Evolutionary conservation across 2,888 invertebrate genomes (phyloP).

Genomic region (Sesamia inferens): DNA sequence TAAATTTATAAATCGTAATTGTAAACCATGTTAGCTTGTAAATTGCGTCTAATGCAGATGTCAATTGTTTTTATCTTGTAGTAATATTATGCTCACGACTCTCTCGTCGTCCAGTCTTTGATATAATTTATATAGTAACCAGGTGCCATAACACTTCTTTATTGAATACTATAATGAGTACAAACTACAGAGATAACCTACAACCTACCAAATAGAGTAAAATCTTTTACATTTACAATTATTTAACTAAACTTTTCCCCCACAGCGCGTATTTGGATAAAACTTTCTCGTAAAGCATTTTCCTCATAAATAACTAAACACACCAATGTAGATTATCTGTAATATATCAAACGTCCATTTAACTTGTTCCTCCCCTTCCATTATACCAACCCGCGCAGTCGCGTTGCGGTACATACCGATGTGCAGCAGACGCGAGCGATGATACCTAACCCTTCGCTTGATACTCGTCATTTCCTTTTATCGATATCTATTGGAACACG

Average conservation of each 20-base stretch:
- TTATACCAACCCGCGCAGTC: constrained; percentile 27
- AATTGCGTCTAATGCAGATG: not conserved
- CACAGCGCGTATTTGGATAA: constrained; percentile 14
- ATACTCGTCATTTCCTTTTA: not conserved
- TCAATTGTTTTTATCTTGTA: not conserved
- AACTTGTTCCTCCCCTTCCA: constrained; percentile 39
- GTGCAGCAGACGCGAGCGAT: constrained; percentile 25
- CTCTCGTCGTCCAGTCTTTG: not conserved
- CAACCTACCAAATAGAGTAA: not conserved
- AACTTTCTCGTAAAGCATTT: constrained; percentile 22
- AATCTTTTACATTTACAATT: not conserved
- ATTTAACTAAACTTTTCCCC: constrained; percentile 7
- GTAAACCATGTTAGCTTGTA: not conserved
- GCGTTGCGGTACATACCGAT: constrained; percentile 33
- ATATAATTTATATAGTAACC: not conserved
- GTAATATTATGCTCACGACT: not conserved
- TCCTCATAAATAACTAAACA: constrained; percentile 41
- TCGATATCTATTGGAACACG: constrained; percentile 1
- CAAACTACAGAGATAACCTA: no score
- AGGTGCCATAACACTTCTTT: no score
- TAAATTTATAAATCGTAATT: no score
- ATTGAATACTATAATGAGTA: no score
- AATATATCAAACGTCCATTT: constrained; percentile 42
- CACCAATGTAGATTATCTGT: constrained; percentile 14
- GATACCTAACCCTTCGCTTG: constrained; percentile 15